Evolutionary conservation across 2,113 vertebrate species (phyloP).

Genomic region (Eidolon helvum): DNA sequence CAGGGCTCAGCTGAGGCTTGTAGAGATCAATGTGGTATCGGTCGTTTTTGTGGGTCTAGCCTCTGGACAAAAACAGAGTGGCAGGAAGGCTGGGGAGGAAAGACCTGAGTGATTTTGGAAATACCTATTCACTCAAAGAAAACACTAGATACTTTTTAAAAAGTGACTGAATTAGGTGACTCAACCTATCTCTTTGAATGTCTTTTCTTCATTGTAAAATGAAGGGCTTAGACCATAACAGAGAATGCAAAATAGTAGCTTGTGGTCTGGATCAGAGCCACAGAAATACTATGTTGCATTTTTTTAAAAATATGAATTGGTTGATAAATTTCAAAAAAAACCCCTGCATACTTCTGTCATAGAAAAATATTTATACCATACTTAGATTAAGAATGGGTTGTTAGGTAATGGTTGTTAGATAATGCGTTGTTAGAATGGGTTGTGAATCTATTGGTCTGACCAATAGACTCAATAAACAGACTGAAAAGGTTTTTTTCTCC

Average conservation of each 20-base stretch:
- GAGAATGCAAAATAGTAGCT: neutral
- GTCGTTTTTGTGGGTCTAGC: neutral
- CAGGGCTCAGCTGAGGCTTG: neutral
- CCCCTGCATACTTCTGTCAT: neutral
- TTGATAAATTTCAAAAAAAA: neutral
- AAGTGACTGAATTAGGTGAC: conserved; percentile 14
- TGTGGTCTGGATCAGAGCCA: neutral
- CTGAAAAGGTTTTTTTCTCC: neutral
- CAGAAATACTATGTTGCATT: neutral
- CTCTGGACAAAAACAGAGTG: neutral
- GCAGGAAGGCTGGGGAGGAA: neutral
- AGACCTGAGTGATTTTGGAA: neutral
- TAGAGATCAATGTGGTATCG: neutral
- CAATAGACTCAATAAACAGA: neutral
- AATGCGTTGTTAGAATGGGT: no score
- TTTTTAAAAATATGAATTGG: neutral
- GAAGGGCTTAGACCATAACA: neutral
- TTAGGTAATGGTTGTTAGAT: no score
- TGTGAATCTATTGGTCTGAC: no score
- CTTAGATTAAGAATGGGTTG: neutral
- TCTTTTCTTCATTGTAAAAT: neutral
- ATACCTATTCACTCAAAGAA: neutral
- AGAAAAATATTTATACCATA: neutral
- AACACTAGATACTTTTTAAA: neutral
- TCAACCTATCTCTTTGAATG: neutral